These are phyloP conservation scores for Temnothorax curvispinosus DNA, from an alignment of 1,140 invertebrate genomes.

Conservation along the genomic window DNA sequence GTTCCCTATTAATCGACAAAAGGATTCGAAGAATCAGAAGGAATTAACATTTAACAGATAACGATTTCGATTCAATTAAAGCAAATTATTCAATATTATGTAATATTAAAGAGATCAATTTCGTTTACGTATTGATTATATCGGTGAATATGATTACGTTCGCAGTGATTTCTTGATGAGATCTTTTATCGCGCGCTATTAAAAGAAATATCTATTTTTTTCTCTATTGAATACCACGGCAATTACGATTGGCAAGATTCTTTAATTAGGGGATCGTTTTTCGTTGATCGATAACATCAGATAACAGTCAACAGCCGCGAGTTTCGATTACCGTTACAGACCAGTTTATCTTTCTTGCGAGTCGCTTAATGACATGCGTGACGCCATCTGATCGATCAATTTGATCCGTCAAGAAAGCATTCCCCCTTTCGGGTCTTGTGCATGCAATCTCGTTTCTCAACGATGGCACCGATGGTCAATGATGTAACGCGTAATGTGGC, in stretches of 20 bases:
- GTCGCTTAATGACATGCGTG: neutral
- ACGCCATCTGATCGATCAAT: conserved; percentile 24
- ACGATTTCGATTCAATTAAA: neutral
- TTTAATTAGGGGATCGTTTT: conserved; percentile 1
- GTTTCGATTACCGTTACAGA: conserved; percentile 26
- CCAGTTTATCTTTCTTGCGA: conserved; percentile 15
- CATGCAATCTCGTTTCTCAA: conserved; percentile 3
- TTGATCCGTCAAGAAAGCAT: neutral
- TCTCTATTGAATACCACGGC: neutral
- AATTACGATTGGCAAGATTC: neutral
- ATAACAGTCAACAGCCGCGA: neutral
- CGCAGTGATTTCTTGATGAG: neutral
- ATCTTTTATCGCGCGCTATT: neutral
- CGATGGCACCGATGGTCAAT: neutral
- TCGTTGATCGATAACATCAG: neutral
- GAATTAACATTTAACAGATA: neutral
- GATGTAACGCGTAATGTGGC: conserved; percentile 17
- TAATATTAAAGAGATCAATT: neutral
- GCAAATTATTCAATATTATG: neutral
- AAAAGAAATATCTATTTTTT: neutral
- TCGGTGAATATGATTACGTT: neutral
- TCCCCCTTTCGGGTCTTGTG: neutral
- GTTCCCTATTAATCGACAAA: neutral
- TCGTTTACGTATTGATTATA: neutral
- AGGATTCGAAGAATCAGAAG: neutral